Percentiles rank a stretch among this genome's conserved stretches.
These are phyloP conservation scores for Hycleus phaleratus DNA, from an alignment of 1,140 invertebrate species.

Conservation along the genomic window DNA sequence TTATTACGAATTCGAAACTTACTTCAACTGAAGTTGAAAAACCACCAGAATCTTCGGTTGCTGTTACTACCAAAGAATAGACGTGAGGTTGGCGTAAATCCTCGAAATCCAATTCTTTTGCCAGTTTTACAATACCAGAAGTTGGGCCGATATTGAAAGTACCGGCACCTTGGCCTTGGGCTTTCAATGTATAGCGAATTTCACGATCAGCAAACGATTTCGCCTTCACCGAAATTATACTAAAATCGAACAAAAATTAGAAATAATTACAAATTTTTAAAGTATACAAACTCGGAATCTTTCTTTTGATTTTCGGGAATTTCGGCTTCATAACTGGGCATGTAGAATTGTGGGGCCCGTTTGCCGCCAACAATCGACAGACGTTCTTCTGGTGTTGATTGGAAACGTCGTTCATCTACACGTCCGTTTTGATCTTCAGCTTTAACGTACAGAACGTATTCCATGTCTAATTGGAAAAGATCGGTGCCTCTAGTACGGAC, in stretches of 20 bases:
- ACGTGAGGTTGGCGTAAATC: conserved; percentile 87
- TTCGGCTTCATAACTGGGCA: conserved; percentile 86
- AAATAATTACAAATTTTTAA: not conserved
- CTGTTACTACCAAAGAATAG: conserved; percentile 84
- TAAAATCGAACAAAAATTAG: conserved; percentile 45
- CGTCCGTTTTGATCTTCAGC: conserved; percentile 92
- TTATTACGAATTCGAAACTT: conserved; percentile 27
- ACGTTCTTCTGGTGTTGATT: conserved; percentile 84
- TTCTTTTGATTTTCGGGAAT: conserved; percentile 94
- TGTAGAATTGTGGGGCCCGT: conserved; percentile 88
- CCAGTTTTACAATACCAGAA: conserved; percentile 87
- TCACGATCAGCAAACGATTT: conserved; percentile 93
- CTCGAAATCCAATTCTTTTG: conserved; percentile 92
- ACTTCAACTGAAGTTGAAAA: conserved; percentile 93
- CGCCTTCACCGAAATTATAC: conserved; percentile 92
- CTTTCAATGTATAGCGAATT: conserved; percentile 88
- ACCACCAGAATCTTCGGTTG: conserved; percentile 91
- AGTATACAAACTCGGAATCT: conserved; percentile 79
- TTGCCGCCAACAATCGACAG: conserved; percentile 90
- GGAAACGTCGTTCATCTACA: conserved; percentile 78
- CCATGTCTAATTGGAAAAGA: conserved; percentile 90
- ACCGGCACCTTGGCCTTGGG: conserved; percentile 86
- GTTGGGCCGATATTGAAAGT: conserved; percentile 93
- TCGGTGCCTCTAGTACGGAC: conserved; percentile 86
- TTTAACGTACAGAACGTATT: conserved; percentile 92